These are phyloP conservation scores for Diogma glabrata DNA, from an alignment of 2,888 invertebrate genomes.

Conservation along the genomic window DNA sequence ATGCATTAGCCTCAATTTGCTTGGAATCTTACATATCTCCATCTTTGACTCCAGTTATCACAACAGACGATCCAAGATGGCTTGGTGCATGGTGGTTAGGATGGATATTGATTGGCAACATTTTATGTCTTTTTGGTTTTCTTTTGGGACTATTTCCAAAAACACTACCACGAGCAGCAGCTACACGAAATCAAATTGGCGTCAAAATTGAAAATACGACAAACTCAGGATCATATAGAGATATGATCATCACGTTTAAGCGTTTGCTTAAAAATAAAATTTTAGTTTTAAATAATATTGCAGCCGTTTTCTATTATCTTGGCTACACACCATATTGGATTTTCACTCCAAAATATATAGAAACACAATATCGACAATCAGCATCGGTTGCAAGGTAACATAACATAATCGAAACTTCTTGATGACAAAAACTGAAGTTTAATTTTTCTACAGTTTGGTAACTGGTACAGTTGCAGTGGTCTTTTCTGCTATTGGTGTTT, in stretches of 20 bases:
- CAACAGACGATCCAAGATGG: constrained; percentile 60
- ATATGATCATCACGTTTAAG: constrained; percentile 51
- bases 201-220: constrained; percentile 23
- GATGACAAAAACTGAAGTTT: not conserved
- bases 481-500: constrained; percentile 55
- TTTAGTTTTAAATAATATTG: constrained; percentile 59
- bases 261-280: constrained; percentile 52
- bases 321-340: constrained; percentile 68
- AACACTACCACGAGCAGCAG: constrained; percentile 50
- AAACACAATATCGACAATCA: constrained; percentile 66
- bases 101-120: constrained; percentile 51
- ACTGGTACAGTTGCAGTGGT: constrained; percentile 60
- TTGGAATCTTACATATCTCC: constrained; percentile 57
- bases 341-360: constrained; percentile 73
- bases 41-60: constrained; percentile 49
- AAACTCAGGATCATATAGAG: constrained; percentile 37
- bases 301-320: constrained; percentile 59
- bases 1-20: constrained; percentile 51
- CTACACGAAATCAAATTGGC: constrained; percentile 20
- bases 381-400: constrained; percentile 49
- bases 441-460: constrained; percentile 44
- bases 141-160: constrained; percentile 57
- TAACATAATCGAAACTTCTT: too few species aligned
- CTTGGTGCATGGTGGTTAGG: constrained; percentile 77
- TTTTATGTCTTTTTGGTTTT: constrained; percentile 45